Evolutionary conservation across 2,113 vertebrate species (phyloP).

Genomic region (Osmerus mordax): DNA sequence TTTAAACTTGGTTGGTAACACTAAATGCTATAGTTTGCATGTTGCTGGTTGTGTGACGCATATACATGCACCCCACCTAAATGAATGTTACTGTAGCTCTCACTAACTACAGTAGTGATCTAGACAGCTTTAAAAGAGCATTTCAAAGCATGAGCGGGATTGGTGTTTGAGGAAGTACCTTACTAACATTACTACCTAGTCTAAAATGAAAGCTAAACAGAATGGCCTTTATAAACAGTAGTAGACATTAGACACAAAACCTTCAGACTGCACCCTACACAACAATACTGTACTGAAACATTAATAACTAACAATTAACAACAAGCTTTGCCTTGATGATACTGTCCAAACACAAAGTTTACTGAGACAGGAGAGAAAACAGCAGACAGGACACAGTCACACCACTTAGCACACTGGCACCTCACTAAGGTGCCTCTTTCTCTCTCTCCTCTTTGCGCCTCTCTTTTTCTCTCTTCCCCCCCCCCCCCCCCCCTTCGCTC

Average conservation of each 20-base stretch:
- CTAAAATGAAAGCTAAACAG: not conserved
- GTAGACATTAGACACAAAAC: not conserved
- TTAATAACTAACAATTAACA: not conserved
- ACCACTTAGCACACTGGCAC: conserved; percentile 26
- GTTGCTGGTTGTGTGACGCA: conserved; percentile 19
- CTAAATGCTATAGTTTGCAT: not conserved
- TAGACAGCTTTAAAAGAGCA: not conserved
- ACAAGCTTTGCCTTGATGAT: not conserved
- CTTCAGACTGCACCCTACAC: conserved; percentile 25
- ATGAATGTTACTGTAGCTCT: not conserved
- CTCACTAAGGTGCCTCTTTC: conserved; percentile 38
- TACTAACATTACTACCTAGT: conserved; percentile 9
- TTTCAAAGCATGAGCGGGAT: not conserved
- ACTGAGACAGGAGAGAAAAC: not conserved
- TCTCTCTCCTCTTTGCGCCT: conserved; percentile 6
- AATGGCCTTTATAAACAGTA: not conserved
- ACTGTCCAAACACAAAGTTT: not conserved
- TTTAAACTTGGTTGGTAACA: conserved; percentile 25
- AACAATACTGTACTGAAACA: not conserved
- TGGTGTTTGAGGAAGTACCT: not conserved
- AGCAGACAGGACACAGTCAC: not conserved
- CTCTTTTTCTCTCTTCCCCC: not conserved
- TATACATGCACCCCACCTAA: not conserved
- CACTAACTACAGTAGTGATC: not conserved
- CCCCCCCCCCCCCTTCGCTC: not conserved